Base-by-base conservation (phyloP, 1,140 invertebrate species). In the Dreissena rostriformis region DNA sequence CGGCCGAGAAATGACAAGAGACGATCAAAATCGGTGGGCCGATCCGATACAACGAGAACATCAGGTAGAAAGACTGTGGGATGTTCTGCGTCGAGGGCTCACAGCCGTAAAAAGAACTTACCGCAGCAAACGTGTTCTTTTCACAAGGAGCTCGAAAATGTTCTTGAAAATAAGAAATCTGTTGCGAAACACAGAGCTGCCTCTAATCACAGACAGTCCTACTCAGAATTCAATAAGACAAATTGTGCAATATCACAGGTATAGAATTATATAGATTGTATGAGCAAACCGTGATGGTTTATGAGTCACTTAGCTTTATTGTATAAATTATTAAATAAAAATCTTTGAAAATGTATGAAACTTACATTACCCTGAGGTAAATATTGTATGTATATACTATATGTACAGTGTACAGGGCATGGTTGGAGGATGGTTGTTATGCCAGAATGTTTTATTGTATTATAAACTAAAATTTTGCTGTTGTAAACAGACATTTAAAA, bases 171-270 rank as follows among this genome's bases (percentile, higher is more conserved):
- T 6, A 28, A 75, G n/a, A 67, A 68, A 55, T 74, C 63, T 49
- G 52, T 4, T 28, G 22, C 52, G 19, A 73, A 73, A 49, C 49
- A 68, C 80, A 66, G 14, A 19, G 22, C 0, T 68, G 61, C 39
- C 77, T 55, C 65, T 53, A 70, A 15, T 28, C 19, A 15, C 17
- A 22, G 29, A 57, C 24, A 22, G 65, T 49, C 29, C 11, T 57
- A 6, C 66, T 70, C 61, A 61, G 29, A 81, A 61, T 65, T 51
- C 63, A 17, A 14, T n/a, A 61, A 61, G 57, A 61, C 17, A 19
- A 61, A 61, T 11, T 14, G 77, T 70, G 79, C 79, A 72, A 81
- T 81, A 73, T 53, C 79, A n/a, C 79, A 81, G 63, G 79, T 81
- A 22, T 81, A 65, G 73, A 29, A 53, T 8, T 72, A 29, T 26